Conservation (phyloP, 23 tunicate genomes). For the Trididemnum miniatum region DNA sequence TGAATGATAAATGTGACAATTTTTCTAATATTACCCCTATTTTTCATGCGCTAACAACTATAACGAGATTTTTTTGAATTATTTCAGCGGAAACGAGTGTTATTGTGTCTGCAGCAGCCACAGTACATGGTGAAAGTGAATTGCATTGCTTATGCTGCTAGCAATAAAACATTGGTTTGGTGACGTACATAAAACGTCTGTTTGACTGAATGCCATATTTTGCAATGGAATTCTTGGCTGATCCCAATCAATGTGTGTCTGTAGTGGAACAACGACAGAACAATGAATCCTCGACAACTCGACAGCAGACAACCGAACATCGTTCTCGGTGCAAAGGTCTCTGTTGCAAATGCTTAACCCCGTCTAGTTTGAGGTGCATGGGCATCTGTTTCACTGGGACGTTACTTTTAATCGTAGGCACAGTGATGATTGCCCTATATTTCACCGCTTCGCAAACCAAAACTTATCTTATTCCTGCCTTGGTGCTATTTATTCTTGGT, state of each 20-base stretch:
- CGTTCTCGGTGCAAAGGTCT: neutral
- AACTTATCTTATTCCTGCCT: slow-evolving; percentile 3
- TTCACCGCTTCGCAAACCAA: neutral
- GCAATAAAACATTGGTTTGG: no score
- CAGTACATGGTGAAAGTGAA: no score
- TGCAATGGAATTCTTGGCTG: slow-evolving; percentile 15
- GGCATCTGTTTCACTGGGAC: slow-evolving; percentile 15
- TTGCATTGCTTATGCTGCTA: no score
- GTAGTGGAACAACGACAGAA: neutral
- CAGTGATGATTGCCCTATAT: neutral
- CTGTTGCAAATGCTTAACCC: neutral
- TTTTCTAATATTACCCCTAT: no score
- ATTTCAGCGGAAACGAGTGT: no score
- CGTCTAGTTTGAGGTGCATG: slow-evolving; percentile 17
- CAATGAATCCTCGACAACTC: neutral
- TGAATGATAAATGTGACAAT: no score
- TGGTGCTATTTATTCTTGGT: slow-evolving; percentile 16
- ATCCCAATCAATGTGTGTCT: neutral
- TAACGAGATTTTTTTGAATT: no score
- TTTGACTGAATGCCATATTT: no score
- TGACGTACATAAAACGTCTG: no score
- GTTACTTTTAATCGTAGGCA: neutral
- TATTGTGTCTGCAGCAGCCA: no score
- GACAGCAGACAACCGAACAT: neutral
- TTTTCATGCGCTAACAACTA: no score